Evolutionary conservation across 2,888 invertebrate species (phyloP).

Genomic region (Epinotia nisella): DNA sequence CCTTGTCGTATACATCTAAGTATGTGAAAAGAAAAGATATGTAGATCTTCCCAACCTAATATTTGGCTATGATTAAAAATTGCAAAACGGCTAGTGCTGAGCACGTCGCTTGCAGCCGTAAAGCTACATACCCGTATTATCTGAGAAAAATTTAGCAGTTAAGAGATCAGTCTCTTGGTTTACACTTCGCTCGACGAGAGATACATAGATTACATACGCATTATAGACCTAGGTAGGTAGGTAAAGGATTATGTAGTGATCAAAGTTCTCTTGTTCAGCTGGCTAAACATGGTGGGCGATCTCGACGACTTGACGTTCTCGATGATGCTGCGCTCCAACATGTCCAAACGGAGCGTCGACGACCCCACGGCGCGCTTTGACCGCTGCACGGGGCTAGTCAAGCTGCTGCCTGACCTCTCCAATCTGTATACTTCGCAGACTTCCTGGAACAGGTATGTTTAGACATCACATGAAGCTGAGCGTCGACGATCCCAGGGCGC

Average conservation of each 20-base stretch:
- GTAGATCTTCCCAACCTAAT: too few relatives aligned
- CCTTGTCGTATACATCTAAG: background rate
- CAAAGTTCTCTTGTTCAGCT: slow-evolving; percentile 62
- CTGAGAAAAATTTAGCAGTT: too few relatives aligned
- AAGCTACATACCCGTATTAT: too few relatives aligned
- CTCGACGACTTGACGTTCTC: slow-evolving; percentile 85
- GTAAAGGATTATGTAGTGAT: background rate
- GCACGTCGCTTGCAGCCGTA: too few relatives aligned
- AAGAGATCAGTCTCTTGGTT: too few relatives aligned
- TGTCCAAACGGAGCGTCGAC: slow-evolving; percentile 53
- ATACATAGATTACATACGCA: too few relatives aligned
- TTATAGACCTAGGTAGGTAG: too few relatives aligned
- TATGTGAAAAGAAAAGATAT: too few relatives aligned
- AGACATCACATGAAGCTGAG: too few relatives aligned
- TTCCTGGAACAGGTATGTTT: slow-evolving; percentile 86
- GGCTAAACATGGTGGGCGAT: slow-evolving; percentile 86
- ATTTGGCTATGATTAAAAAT: too few relatives aligned
- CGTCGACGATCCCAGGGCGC: background rate
- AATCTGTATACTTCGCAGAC: slow-evolving; percentile 87
- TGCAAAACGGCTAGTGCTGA: too few relatives aligned
- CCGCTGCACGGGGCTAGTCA: slow-evolving; percentile 88
- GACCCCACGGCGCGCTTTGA: slow-evolving; percentile 65
- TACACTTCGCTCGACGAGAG: too few relatives aligned
- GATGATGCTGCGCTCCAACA: slow-evolving; percentile 60
- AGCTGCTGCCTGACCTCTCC: slow-evolving; percentile 83